These are phyloP conservation scores for Melieria omissa DNA, from an alignment of 2,888 invertebrate species.

Conservation along the genomic window DNA sequence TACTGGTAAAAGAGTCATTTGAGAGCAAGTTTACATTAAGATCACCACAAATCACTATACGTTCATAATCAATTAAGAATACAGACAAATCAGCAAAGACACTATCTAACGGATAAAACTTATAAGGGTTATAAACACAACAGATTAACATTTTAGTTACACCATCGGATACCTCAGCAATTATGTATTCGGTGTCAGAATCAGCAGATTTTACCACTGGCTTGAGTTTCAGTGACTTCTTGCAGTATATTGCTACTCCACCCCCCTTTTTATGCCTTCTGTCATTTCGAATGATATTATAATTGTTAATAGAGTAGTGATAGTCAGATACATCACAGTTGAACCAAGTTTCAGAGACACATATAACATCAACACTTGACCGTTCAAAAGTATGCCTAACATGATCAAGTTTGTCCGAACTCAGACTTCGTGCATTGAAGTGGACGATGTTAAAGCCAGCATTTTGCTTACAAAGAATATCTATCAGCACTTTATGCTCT, in stretches of 20 bases:
- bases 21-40: conserved; percentile 27
- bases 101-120: background rate
- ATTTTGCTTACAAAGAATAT: conserved; percentile 21
- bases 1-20: background rate
- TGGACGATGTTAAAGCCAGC: conserved; percentile 20
- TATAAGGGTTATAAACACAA: conserved; percentile 30
- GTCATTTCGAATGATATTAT: conserved; percentile 3
- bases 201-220: background rate
- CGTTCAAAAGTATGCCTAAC: conserved; percentile 21
- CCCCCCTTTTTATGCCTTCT: conserved; percentile 15
- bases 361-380: conserved; percentile 24
- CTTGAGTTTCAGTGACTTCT: background rate
- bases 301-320: conserved; percentile 12
- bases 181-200: conserved; percentile 17
- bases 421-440: conserved; percentile 29
- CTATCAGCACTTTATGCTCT: conserved; percentile 1
- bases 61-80: conserved; percentile 24
- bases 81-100: conserved; percentile 16
- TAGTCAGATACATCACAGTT: background rate
- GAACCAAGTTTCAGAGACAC: conserved; percentile 29
- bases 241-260: conserved; percentile 27
- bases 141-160: conserved; percentile 17
- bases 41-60: conserved; percentile 21
- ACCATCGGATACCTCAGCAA: conserved; percentile 22
- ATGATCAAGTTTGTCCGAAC: conserved; percentile 13